Percentiles rank a stretch among this genome's conserved stretches.
phyloP scores from a whole-genome alignment of 2,113 vertebrate genomes.

The Dicaeum eximium region DNA sequence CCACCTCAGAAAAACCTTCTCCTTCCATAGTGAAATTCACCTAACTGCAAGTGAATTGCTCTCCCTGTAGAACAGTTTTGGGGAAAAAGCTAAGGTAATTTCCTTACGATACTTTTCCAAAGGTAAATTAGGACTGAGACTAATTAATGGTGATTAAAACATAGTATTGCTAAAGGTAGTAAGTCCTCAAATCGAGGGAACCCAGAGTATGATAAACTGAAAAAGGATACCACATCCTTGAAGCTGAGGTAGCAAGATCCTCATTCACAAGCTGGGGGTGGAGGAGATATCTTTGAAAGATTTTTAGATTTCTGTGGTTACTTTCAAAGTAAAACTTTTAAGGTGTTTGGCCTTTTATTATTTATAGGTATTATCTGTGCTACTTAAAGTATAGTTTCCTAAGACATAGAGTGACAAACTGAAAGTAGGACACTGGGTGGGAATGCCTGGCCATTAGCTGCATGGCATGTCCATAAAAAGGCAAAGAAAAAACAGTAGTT shows the following conservation, averaged over 20 bases:
- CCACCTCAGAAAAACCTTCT: background rate
- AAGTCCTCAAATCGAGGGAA: background rate
- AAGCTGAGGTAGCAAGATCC: background rate
- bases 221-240: background rate
- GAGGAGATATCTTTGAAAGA: background rate
- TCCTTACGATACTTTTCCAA: background rate
- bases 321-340: background rate
- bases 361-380: background rate
- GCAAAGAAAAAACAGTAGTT: background rate
- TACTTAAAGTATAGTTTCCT: background rate
- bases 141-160: background rate
- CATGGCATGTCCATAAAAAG: background rate
- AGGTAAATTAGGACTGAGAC: background rate
- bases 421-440: background rate
- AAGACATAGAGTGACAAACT: background rate
- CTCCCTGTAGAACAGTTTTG: background rate
- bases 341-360: background rate
- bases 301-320: background rate
- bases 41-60: background rate
- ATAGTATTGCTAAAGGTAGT: background rate
- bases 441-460: background rate
- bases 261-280: background rate
- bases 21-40: fast-evolving
- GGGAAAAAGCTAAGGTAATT: background rate
- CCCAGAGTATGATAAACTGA: background rate